Percentiles rank a stretch among this genome's conserved stretches.
phyloP scores from a whole-genome alignment of 2,797 vertebrate species.

The Florisuga fusca region DNA sequence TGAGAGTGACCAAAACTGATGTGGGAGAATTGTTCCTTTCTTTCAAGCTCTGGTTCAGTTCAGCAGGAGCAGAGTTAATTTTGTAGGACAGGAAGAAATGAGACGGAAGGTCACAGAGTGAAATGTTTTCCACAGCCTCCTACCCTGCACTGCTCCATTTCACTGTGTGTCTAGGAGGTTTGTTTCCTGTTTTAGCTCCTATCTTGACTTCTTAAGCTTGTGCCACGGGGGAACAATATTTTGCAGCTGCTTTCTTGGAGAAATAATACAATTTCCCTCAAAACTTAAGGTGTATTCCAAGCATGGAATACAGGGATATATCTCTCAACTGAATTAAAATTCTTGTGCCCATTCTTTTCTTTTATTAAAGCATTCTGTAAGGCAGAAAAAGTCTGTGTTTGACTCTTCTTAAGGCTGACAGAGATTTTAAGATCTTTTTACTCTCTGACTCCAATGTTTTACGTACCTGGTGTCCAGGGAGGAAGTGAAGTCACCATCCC shows the following conservation, averaged over 20 bases:
- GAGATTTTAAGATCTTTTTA: background rate
- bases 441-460: background rate
- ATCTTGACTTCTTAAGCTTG: slow-evolving; percentile 21
- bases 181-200: slow-evolving; percentile 7
- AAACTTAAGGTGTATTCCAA: background rate
- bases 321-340: background rate
- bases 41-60: slow-evolving; percentile 10
- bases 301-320: background rate
- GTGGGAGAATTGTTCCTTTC: background rate
- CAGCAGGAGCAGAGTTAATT: slow-evolving; percentile 59
- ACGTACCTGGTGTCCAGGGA: background rate
- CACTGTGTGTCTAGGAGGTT: background rate
- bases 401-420: background rate
- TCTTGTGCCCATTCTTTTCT: background rate
- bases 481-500: too few species aligned
- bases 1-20: background rate
- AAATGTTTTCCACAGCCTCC: slow-evolving; percentile 44
- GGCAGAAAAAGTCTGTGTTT: background rate
- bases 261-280: background rate
- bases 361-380: background rate
- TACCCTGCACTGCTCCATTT: slow-evolving; percentile 44
- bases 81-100: slow-evolving; percentile 64
- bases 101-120: slow-evolving; percentile 56
- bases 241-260: background rate
- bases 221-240: slow-evolving; percentile 20